Evolutionary conservation across 2,797 vertebrate genomes (phyloP).

Genomic region (Astyanax mexicanus): DNA sequence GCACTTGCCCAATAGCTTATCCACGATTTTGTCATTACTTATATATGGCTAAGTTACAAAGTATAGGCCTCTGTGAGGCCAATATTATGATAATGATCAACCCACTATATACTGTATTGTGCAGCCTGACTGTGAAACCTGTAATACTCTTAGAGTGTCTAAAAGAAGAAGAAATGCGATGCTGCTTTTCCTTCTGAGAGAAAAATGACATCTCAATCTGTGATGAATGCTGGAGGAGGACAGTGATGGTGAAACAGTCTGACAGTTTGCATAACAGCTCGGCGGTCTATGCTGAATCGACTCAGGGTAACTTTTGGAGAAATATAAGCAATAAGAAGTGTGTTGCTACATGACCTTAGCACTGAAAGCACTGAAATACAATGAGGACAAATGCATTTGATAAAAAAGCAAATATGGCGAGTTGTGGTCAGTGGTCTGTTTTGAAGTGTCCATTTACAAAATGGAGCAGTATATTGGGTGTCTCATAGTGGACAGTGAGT

Average conservation of each 20-base stretch:
- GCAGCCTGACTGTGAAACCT: neutral
- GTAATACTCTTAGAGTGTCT: neutral
- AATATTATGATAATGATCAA: too few species aligned
- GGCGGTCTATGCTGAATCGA: constrained; percentile 7
- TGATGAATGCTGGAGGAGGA: constrained; percentile 8
- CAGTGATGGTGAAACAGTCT: constrained; percentile 3
- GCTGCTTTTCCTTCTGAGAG: constrained; percentile 9
- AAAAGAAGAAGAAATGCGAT: constrained; percentile 10
- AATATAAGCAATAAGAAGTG: neutral
- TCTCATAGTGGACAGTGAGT: too few species aligned
- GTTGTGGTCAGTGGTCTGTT: too few species aligned
- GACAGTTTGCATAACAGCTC: constrained; percentile 31
- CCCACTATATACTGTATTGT: neutral
- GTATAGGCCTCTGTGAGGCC: too few species aligned
- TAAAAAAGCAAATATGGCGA: neutral
- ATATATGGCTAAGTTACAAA: too few species aligned
- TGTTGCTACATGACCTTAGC: constrained; percentile 5
- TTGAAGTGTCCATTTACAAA: too few species aligned
- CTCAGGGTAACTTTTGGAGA: neutral
- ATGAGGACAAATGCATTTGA: neutral
- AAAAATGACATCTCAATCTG: constrained; percentile 32
- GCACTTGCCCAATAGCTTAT: too few species aligned
- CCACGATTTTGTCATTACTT: too few species aligned
- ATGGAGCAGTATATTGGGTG: too few species aligned
- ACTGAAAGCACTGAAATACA: constrained; percentile 2